phyloP scores from a whole-genome alignment of 1,140 invertebrate species.

The Monochamus saltuarius region DNA sequence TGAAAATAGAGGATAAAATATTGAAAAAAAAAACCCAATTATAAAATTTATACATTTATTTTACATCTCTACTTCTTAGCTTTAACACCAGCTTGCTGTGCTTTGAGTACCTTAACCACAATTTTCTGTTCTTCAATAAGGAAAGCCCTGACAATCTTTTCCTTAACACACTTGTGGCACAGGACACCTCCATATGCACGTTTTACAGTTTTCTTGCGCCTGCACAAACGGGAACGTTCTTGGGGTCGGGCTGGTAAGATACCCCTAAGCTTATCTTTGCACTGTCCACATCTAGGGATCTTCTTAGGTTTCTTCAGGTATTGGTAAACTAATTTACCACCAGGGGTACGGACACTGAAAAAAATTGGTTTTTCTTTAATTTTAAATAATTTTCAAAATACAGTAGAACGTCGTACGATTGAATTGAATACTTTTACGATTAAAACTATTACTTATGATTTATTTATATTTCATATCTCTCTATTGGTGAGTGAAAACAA shows the following conservation, averaged over 20 bases:
- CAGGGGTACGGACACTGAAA: conserved; percentile 88
- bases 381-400: no score
- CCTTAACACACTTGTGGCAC: conserved; percentile 95
- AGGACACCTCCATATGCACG: conserved; percentile 95
- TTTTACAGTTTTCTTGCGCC: conserved; percentile 92
- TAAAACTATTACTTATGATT: no score
- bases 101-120: conserved; percentile 91
- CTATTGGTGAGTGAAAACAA: no score
- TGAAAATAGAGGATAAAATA: no score
- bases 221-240: conserved; percentile 87
- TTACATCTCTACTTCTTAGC: conserved; percentile 30
- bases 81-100: conserved; percentile 68
- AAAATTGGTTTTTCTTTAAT: not conserved
- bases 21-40: conserved; percentile 23
- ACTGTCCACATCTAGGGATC: conserved; percentile 94
- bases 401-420: no score
- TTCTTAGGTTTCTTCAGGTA: conserved; percentile 96
- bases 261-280: conserved; percentile 91
- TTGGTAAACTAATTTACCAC: conserved; percentile 94
- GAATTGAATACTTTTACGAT: no score
- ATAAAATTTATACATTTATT: conserved; percentile 30
- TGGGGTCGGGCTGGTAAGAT: conserved; percentile 88
- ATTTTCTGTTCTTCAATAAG: conserved; percentile 99
- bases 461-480: no score
- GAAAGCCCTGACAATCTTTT: conserved; percentile 95